Percentiles rank a stretch among this genome's conserved stretches.
Evolutionary conservation across 2,888 invertebrate species (phyloP).

Genomic region (Caenorhabditis afra): DNA sequence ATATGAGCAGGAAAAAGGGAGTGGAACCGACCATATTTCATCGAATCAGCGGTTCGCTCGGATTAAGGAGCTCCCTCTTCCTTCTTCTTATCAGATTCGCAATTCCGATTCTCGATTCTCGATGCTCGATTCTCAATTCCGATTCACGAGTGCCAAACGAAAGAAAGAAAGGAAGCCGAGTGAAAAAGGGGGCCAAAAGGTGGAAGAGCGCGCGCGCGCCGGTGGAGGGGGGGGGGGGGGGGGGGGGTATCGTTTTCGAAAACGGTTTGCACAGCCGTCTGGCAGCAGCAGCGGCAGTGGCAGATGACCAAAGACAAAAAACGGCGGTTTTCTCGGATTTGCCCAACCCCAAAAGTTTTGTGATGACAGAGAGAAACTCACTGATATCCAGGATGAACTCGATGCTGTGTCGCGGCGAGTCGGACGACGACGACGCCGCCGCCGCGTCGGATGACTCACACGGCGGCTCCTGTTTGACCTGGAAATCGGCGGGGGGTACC

Average conservation of each 20-base stretch:
- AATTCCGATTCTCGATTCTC: not conserved
- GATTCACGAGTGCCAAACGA: no score
- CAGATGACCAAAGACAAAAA: not conserved
- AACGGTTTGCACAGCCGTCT: constrained; percentile 34
- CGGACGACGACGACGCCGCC: not conserved
- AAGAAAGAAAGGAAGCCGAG: no score
- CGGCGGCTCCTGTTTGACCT: constrained; percentile 27
- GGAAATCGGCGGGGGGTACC: not conserved
- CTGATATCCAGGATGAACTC: constrained; percentile 32
- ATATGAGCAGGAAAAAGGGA: not conserved
- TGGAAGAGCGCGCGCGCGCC: no score
- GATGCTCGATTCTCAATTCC: constrained; percentile 4
- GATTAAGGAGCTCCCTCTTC: not conserved
- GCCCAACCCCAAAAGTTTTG: no score
- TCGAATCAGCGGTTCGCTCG: constrained; percentile 33
- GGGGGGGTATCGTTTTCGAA: not conserved
- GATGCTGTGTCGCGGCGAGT: constrained; percentile 24
- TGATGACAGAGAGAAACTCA: constrained; percentile 22
- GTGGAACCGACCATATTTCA: constrained; percentile 19
- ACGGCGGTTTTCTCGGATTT: no score
- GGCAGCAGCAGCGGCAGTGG: not conserved
- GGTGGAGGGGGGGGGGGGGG: not conserved
- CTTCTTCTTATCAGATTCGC: constrained; percentile 23
- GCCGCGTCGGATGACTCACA: not conserved
- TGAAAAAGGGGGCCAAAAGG: not conserved